Evolutionary conservation across 2,888 invertebrate species (phyloP).

Genomic region (Invenusta paracnida): DNA sequence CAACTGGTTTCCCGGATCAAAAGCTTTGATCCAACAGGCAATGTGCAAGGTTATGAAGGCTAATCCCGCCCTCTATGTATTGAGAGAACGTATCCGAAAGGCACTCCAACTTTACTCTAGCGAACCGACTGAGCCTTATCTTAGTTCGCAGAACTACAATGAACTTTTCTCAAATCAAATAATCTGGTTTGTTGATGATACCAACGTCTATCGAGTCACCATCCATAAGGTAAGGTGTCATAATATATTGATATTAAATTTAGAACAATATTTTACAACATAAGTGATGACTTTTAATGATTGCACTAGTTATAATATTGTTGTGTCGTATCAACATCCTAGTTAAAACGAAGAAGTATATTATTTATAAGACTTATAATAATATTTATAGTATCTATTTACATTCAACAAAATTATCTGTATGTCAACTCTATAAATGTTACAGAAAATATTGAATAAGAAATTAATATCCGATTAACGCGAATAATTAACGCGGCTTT

Average conservation of each 20-base stretch:
- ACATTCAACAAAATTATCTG: too few species aligned
- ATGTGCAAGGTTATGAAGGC: constrained; percentile 99
- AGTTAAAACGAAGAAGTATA: too few species aligned
- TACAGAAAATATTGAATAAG: too few species aligned
- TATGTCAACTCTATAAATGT: too few species aligned
- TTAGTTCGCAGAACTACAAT: constrained; percentile 98
- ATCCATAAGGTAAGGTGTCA: constrained; percentile 76
- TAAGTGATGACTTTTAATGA: too few species aligned
- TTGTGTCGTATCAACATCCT: too few species aligned
- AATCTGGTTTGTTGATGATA: constrained; percentile 93
- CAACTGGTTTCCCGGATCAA: constrained; percentile 99
- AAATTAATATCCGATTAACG: too few species aligned
- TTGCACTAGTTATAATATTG: too few species aligned
- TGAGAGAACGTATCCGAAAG: constrained; percentile 94
- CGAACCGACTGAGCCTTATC: constrained; percentile 96
- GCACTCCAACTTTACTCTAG: constrained; percentile 95
- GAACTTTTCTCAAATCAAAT: constrained; percentile 99
- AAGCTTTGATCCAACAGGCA: constrained; percentile 94
- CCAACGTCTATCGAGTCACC: constrained; percentile 96
- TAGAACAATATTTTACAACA: neutral
- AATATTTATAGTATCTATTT: too few species aligned
- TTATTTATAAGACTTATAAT: too few species aligned
- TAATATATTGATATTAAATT: neutral
- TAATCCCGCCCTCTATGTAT: constrained; percentile 93
- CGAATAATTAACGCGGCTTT: too few species aligned